Evolutionary conservation across 2,113 vertebrate genomes (phyloP).

Genomic region (Hydrolagus affinis): DNA sequence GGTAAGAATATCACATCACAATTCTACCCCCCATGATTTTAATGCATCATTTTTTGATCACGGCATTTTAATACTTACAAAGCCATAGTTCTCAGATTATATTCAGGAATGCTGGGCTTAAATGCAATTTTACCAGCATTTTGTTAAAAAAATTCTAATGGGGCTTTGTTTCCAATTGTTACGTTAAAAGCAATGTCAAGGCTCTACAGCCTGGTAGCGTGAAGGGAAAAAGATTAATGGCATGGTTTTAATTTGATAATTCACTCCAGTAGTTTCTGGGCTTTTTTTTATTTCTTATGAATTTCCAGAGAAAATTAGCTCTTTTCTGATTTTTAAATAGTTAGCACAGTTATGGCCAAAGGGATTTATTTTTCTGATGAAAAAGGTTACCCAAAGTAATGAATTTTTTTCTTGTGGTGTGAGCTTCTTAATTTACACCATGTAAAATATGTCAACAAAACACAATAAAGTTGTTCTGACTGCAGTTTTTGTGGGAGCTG

Average conservation of each 20-base stretch:
- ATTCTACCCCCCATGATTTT: no score
- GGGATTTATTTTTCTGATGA: background rate
- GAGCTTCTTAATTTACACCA: constrained; percentile 32
- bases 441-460: constrained; percentile 19
- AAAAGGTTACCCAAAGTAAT: constrained; percentile 16
- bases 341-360: background rate
- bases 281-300: background rate
- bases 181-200: background rate
- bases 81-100: no score
- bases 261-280: background rate
- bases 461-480: background rate
- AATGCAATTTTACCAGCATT: no score
- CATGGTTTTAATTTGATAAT: constrained; percentile 16
- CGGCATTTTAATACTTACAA: no score
- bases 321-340: background rate
- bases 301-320: background rate
- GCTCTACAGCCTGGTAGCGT: background rate
- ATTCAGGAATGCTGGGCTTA: no score
- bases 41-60: no score
- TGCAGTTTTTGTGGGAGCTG: background rate
- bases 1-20: no score
- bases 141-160: no score
- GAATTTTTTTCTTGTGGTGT: background rate
- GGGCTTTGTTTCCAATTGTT: background rate
- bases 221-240: background rate